Evolutionary conservation across 2,113 vertebrate species (phyloP).

Genomic region (Ochotona princeps): DNA sequence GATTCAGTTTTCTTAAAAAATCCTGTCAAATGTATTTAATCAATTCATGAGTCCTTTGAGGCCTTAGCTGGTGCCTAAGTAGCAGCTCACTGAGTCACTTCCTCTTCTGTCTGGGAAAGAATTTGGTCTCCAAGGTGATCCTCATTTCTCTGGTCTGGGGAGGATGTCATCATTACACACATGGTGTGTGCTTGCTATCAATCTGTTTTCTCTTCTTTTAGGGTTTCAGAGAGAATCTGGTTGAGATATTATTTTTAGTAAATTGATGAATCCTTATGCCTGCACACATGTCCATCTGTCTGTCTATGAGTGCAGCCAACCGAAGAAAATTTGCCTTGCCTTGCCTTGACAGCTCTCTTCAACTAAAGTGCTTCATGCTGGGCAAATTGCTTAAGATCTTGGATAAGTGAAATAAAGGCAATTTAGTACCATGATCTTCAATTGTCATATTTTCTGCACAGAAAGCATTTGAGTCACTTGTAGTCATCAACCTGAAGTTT

Average conservation of each 20-base stretch:
- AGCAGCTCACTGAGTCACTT: slow-evolving; percentile 55
- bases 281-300: slow-evolving; percentile 56
- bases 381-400: slow-evolving; percentile 39
- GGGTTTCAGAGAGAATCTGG: slow-evolving; percentile 50
- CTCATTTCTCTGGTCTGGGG: slow-evolving; percentile 1
- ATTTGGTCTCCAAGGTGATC: slow-evolving; percentile 69
- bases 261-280: slow-evolving; percentile 51
- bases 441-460: slow-evolving; percentile 4
- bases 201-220: slow-evolving; percentile 61
- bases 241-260: slow-evolving; percentile 67
- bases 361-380: slow-evolving; percentile 36
- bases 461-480: slow-evolving; percentile 24
- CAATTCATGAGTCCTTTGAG: slow-evolving; percentile 1
- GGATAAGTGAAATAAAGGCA: slow-evolving; percentile 29
- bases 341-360: not conserved
- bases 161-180: slow-evolving; percentile 33
- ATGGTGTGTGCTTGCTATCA: not conserved
- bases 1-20: slow-evolving; percentile 39
- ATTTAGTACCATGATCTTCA: not conserved
- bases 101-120: slow-evolving; percentile 35
- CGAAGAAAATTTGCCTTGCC: slow-evolving; percentile 23
- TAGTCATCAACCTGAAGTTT: not conserved
- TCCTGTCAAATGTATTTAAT: slow-evolving; percentile 62
- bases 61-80: not conserved
- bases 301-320: slow-evolving; percentile 46